Conservation (phyloP, 2,888 invertebrate genomes). For the Acleris laterana region DNA sequence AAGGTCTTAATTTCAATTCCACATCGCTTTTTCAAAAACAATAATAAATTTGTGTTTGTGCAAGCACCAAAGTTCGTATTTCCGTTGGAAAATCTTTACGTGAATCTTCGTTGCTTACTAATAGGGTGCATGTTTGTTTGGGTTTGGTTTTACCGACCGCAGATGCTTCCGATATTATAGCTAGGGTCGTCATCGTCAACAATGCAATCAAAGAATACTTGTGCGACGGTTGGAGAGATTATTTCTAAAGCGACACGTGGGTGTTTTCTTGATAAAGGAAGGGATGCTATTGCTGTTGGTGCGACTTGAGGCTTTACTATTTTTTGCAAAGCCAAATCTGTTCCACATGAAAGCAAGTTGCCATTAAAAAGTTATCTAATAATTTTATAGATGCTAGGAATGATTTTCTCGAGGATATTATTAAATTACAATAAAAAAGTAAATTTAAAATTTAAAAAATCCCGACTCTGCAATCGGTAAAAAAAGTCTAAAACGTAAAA, state of each 20-base stretch:
- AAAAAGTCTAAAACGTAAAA: no score
- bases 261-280: conserved; percentile 4
- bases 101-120: background rate
- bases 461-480: no score
- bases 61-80: background rate
- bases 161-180: conserved; percentile 14
- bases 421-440: no score
- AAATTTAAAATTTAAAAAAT: no score
- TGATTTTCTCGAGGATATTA: no score
- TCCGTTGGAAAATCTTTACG: background rate
- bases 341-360: background rate
- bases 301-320: background rate
- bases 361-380: no score
- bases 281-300: conserved; percentile 1
- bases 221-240: conserved; percentile 22
- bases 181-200: conserved; percentile 34
- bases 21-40: background rate
- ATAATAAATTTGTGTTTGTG: conserved; percentile 9
- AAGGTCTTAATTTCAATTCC: background rate
- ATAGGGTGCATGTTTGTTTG: conserved; percentile 7
- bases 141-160: background rate
- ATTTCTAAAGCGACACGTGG: conserved; percentile 11
- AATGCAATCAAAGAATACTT: conserved; percentile 32
- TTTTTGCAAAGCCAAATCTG: background rate
- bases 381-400: no score